These are phyloP conservation scores for Glyptemys insculpta DNA, from an alignment of 2,797 vertebrate genomes.

Conservation along the genomic window DNA sequence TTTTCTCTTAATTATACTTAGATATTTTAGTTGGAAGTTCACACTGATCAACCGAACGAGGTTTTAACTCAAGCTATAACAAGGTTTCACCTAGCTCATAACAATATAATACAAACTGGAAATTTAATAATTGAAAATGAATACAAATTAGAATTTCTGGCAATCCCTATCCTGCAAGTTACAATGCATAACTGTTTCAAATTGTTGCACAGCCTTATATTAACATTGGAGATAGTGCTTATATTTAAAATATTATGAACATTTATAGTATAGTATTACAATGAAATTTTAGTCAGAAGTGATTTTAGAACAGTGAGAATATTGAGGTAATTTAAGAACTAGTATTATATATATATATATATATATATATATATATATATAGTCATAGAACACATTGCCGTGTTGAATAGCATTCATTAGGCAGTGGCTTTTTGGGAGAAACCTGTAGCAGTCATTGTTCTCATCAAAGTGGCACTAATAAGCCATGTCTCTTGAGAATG, in stretches of 20 bases:
- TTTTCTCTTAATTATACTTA: not conserved
- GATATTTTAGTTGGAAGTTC: not conserved
- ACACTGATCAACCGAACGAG: not conserved
- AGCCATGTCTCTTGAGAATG: slow-evolving; percentile 5
- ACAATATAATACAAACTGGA: not conserved
- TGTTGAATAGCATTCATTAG: not conserved
- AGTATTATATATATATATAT: not conserved
- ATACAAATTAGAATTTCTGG: not conserved
- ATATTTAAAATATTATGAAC: not conserved
- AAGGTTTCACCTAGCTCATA: not conserved
- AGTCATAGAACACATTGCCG: not conserved
- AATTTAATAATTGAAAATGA: not conserved
- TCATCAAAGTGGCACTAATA: not conserved
- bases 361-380: not conserved
- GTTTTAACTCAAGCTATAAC: not conserved
- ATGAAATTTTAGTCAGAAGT: slow-evolving; percentile 28
- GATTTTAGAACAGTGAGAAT: not conserved
- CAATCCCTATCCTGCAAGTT: not conserved
- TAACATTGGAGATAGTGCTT: not conserved
- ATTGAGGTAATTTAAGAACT: not conserved
- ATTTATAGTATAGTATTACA: not conserved
- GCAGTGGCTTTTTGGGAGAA: not conserved
- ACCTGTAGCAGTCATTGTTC: not conserved
- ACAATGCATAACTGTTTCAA: not conserved
- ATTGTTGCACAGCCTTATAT: not conserved